A percentile compares a stretch with the other conserved stretches of the same genome.
These are phyloP conservation scores for Pyrocoelia pectoralis DNA, from an alignment of 2,888 invertebrate genomes.

Conservation along the genomic window DNA sequence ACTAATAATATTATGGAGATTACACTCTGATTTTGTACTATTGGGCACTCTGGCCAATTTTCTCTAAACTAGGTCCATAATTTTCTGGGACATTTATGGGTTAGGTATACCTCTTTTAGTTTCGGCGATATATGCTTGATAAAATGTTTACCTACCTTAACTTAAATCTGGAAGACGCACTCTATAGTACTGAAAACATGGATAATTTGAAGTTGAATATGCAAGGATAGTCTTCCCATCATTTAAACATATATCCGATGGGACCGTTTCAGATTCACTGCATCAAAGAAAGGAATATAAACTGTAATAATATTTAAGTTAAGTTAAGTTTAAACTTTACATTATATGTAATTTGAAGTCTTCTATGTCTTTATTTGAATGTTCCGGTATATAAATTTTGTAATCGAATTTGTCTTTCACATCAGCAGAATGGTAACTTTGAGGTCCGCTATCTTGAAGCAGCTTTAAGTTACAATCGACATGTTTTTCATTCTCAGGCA, in stretches of 20 bases:
- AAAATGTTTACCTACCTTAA: no score
- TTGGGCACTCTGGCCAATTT: no score
- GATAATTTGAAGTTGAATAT: neutral
- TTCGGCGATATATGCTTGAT: no score
- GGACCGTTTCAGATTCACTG: neutral
- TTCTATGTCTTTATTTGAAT: conserved; percentile 35
- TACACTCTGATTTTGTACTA: no score
- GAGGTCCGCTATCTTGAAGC: conserved; percentile 44
- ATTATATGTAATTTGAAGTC: conserved; percentile 39
- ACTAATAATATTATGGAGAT: no score
- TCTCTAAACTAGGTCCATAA: no score
- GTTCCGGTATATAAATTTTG: conserved; percentile 45
- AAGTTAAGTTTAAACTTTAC: conserved; percentile 16
- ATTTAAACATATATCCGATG: neutral
- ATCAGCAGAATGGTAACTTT: conserved; percentile 17
- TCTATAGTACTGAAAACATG: neutral
- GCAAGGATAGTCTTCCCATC: neutral
- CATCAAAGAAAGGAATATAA: neutral
- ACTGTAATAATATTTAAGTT: no score
- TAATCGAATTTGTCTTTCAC: conserved; percentile 40
- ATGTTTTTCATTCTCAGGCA: conserved; percentile 18
- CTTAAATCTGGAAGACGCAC: neutral
- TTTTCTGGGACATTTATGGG: no score
- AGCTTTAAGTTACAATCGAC: conserved; percentile 39
- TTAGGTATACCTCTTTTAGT: no score